Base-by-base conservation (phyloP, 92 coral and sea anemone genomes). In the Phenganax stokvisi region DNA sequence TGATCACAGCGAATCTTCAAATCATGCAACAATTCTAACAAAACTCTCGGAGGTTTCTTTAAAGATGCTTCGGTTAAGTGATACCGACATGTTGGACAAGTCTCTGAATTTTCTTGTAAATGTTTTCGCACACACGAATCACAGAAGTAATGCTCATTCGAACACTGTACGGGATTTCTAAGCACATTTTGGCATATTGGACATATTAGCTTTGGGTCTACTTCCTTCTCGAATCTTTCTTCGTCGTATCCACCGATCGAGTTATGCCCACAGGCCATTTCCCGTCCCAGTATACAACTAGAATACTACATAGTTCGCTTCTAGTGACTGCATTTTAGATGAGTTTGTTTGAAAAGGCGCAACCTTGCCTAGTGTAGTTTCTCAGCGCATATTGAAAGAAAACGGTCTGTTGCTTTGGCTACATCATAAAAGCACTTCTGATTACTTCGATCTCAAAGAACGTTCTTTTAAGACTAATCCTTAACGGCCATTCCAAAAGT, bases 171-270 rank as follows among this genome's bases (percentile, higher is more conserved):
- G 0, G 97, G 96, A 52, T 92, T 92, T 79, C 90, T 96, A 54
- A 92, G 83, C 28, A 92, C 97, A 85, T 92, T 96, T 6, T 92
- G 90, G 78, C 97, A 92, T n/a, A 92, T 92, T 0, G 89, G 89
- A 70, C 97, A 92, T 71, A 92, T 67, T 11, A 92, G 89, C 1
- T 96, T 96, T 72, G 87, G 92, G 56, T 92, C 91, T 28, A 92
- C 96, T 56, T 76, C 67, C 15, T 90, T 94, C 4, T 83, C 87
- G 64, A 92, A 92, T 54, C 92, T 91, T 83, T 92, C 96, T 8
- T 61, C 67, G 7, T 61, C 67, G 67, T 61, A 61, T 8, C 67
- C 67, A 2, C 67, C 67, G 25, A 61, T 5, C 8, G 67, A 61
- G 47, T 37, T 2, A 37, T 37, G 5, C 5, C 47, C 47, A 61